Base-by-base conservation (phyloP, 2,113 vertebrate genomes). In the Ptilorrhoa leucosticta region DNA sequence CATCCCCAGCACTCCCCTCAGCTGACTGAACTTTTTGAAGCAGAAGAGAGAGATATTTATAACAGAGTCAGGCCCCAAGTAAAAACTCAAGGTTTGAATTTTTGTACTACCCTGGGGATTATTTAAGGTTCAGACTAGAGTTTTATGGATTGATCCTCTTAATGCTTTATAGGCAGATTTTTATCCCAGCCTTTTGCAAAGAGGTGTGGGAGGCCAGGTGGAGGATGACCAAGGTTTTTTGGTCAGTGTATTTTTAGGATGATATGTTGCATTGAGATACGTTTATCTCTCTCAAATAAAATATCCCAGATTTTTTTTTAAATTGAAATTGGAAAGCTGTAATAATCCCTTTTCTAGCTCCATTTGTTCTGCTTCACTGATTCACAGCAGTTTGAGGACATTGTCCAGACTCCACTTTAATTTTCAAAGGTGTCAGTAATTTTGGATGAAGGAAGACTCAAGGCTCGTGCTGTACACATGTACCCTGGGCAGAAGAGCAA, bases 351-450 rank as follows among this genome's bases (percentile, higher is more conserved):
- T 80, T 83, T 70, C 71, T 88, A 60, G 35, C 20, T 18, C 33
- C 35, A 51, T 94, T 89, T 93, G 56, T 88, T 92, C 85, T 86
- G 54, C 69, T 88, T 85, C 64, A 66, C 33, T 70, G 87, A 50
- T 65, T 93, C 71, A 73, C 75, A 73, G 80, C 48, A 95, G 45
- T 87, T 48, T 57, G 70, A 84, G 44, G 50, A 84, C 56, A 30
- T 58, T 83, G 83, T 84, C 69, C 77, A 75, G 72, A 54, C 42
- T 81, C 48, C 7, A 30, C 54, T 90, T 73, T 47, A 68, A 64
- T 87, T 96, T 96, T 93, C 88, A 95, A 92, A 72, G 48, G 63
- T 33, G 5, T 91, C 56, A 71, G 47, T 94, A 83, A 89, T 86
- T 92, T 92, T 84, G 89, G 65, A 82, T 51, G 48, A 71, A 69